Evolutionary conservation across 2,113 vertebrate genomes (phyloP), one percentile per base, ranked within the genome.

Genomic region (Ochotona princeps): DNA sequence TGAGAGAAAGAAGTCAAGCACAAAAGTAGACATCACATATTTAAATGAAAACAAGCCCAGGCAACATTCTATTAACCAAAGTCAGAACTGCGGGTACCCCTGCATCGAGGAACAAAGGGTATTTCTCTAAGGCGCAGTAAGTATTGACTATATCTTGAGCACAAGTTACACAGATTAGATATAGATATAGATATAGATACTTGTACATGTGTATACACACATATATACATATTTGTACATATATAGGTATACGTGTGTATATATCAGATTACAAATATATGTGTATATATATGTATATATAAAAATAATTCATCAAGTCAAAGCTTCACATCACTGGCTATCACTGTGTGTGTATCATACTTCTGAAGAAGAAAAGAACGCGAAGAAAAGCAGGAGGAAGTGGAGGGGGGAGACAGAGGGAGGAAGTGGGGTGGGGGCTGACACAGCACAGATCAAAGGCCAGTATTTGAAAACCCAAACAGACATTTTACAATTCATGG

Each of bases 361-460:
- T 2, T 57, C 49, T 28, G 67, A 81, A 49, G 57, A 14, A 67
- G 47, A 69, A 13, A 35, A 10, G 25, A 17, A 28, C 30, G 21
- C 5, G 0, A 3, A 35, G 15, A 51, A 30, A 1, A 26, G 20
- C 17, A 25, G 20, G 8, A 28, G 3, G 11, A 69, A 8, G 1
- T 69, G 13, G 0, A 13, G 65, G 76, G 69, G 10, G 0, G 23
- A 26, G 28, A 28, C 44, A 11, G 15, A 57, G 18, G 11, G 72
- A 84, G 1, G 10, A 69, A 51, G 5, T 15, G 35, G 54, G 1
- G 4, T 74, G 94, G n/a, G 35, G 32, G 63, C 57, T 12, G 14
- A 14, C 0, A 61, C 5, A 10, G 20, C 8, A 78, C 26, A 82
- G 38, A 38, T 8, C 21, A 28, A 5, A 63, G 20, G 17, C 78